A percentile compares a stretch with the other conserved stretches of the same genome.
phyloP scores from a whole-genome alignment of 2,797 vertebrate genomes.

The Rhinoraja longicauda region DNA sequence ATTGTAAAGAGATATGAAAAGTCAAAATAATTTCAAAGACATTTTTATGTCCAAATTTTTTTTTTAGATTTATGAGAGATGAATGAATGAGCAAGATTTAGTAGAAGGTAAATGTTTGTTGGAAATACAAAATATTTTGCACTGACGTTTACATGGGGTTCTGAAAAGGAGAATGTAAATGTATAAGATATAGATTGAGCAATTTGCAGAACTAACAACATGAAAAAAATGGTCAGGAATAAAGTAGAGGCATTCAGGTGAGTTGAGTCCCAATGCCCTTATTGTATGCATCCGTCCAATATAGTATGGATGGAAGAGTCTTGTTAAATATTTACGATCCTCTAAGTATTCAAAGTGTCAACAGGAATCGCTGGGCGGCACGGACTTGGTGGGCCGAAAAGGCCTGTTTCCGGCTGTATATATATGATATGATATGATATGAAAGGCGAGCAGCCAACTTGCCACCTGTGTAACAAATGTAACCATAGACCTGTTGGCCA shows the following conservation, averaged over 20 bases:
- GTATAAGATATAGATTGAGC: not conserved
- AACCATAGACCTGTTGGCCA: not conserved
- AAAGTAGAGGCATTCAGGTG: not conserved
- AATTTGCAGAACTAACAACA: not conserved
- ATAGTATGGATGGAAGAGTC: not conserved
- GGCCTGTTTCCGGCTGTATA: too few relatives aligned
- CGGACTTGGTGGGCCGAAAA: too few relatives aligned
- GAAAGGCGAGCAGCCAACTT: not conserved
- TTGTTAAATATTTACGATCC: not conserved
- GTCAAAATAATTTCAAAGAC: not conserved
- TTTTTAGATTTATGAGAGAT: not conserved
- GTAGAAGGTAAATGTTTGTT: not conserved
- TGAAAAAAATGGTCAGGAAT: not conserved
- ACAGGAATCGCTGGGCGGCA: too few relatives aligned
- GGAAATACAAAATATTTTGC: not conserved
- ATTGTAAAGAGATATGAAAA: not conserved
- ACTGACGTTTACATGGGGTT: not conserved
- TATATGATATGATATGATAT: too few relatives aligned
- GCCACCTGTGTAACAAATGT: not conserved
- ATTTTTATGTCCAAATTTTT: not conserved
- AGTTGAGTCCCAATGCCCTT: not conserved
- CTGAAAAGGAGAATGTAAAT: not conserved
- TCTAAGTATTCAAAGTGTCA: not conserved
- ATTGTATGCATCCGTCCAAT: not conserved
- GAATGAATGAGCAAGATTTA: not conserved